Conservation (phyloP, 1,140 invertebrate species). For the Drosophila tsacasi region DNA sequence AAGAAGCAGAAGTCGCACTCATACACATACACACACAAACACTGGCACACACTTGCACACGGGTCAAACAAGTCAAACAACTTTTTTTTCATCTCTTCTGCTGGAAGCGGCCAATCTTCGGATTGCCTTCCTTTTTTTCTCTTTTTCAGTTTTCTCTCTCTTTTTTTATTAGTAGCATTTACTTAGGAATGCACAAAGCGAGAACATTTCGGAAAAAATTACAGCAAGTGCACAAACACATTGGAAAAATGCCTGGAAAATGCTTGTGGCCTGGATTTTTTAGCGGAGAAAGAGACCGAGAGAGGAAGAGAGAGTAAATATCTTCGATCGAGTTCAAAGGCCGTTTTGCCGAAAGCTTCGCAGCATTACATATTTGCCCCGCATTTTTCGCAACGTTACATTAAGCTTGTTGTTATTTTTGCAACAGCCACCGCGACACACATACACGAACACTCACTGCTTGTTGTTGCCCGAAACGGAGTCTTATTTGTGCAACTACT, state of each 20-base stretch:
- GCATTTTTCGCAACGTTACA: slow-evolving; percentile 37
- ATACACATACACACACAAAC: slow-evolving; percentile 17
- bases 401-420: slow-evolving; percentile 27
- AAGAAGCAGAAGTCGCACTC: slow-evolving; percentile 53
- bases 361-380: slow-evolving; percentile 26
- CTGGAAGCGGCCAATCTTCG: slow-evolving; percentile 72
- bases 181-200: slow-evolving; percentile 83
- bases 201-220: slow-evolving; percentile 78
- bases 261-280: slow-evolving; percentile 71
- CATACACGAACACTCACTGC: slow-evolving; percentile 36
- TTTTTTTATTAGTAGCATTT: slow-evolving; percentile 82
- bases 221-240: slow-evolving; percentile 59
- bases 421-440: slow-evolving; percentile 16
- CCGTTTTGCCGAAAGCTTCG: slow-evolving; percentile 42
- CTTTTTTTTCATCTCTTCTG: slow-evolving; percentile 72
- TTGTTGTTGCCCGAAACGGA: slow-evolving; percentile 28
- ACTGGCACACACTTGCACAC: slow-evolving; percentile 23
- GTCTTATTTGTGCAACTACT: slow-evolving; percentile 36
- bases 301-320: slow-evolving; percentile 35
- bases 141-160: slow-evolving; percentile 52
- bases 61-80: slow-evolving; percentile 78
- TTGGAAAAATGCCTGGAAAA: slow-evolving; percentile 63
- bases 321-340: slow-evolving; percentile 62
- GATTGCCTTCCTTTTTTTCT: slow-evolving; percentile 74
- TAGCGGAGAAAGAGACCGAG: slow-evolving; percentile 9